Conservation (phyloP, 2,113 vertebrate genomes). For the Baryphthengus martii region DNA sequence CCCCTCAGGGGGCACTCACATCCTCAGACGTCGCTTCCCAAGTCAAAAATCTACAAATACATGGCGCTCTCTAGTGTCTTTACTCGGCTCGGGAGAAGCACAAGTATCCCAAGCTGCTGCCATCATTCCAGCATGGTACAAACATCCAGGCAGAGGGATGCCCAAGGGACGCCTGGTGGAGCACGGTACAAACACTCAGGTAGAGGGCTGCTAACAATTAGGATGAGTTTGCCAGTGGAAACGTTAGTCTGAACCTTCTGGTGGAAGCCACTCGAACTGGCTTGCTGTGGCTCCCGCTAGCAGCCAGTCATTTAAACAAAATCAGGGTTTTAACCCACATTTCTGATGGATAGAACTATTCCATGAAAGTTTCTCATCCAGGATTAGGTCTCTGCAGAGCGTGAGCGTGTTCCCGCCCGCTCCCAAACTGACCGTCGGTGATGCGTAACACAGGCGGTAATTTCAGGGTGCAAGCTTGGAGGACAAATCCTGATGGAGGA, state of each 20-base stretch:
- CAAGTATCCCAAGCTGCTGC: not conserved
- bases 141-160: not conserved
- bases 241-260: not conserved
- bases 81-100: not conserved
- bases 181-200: not conserved
- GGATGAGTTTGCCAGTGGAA: accelerated
- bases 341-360: not conserved
- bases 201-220: not conserved
- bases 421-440: accelerated
- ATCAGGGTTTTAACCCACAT: not conserved
- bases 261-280: not conserved
- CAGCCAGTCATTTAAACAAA: not conserved
- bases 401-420: accelerated
- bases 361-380: not conserved
- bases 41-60: constrained; percentile 13
- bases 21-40: not conserved
- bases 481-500: not conserved
- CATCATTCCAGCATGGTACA: not conserved
- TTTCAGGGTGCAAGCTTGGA: not conserved
- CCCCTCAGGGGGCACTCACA: not conserved
- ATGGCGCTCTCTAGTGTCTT: constrained; percentile 50
- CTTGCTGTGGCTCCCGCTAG: not conserved
- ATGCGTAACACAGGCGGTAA: accelerated
- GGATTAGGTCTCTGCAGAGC: not conserved
- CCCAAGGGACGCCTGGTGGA: not conserved